Evolutionary conservation across 2,113 vertebrate species (phyloP).

Genomic region (Oryzias curvinotus): DNA sequence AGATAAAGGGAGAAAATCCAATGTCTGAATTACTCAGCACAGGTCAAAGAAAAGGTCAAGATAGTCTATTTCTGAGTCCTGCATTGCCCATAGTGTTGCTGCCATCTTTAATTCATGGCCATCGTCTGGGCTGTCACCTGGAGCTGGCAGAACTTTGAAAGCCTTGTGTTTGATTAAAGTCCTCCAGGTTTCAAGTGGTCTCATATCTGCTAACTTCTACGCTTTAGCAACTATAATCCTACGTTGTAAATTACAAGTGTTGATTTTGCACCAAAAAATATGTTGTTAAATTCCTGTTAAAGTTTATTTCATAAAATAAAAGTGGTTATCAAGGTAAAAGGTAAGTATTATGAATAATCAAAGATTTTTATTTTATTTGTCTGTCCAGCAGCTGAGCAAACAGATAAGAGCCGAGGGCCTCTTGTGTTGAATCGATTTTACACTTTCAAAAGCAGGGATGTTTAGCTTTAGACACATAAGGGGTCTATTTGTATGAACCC

Average conservation of each 20-base stretch:
- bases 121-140: constrained; percentile 56
- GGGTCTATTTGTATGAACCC: too few relatives aligned
- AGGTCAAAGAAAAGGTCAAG: constrained; percentile 59
- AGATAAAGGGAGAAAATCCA: constrained; percentile 59
- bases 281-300: too few relatives aligned
- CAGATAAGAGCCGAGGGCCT: too few relatives aligned
- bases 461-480: too few relatives aligned
- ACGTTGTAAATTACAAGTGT: constrained; percentile 17
- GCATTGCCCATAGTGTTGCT: constrained; percentile 46
- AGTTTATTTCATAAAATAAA: too few relatives aligned
- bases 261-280: too few relatives aligned
- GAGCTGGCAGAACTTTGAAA: constrained; percentile 52
- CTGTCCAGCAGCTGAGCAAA: too few relatives aligned
- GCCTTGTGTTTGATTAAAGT: constrained; percentile 43
- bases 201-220: constrained; percentile 32
- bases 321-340: too few relatives aligned
- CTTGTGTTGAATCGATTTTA: too few relatives aligned
- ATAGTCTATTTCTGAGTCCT: constrained; percentile 61
- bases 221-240: constrained; percentile 28
- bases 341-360: too few relatives aligned
- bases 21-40: constrained; percentile 59
- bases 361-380: too few relatives aligned
- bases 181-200: constrained; percentile 38
- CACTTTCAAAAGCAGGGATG: too few relatives aligned
- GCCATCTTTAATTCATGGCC: constrained; percentile 72